A percentile compares a stretch with the other conserved stretches of the same genome.
These are phyloP conservation scores for Meteorus cinctellus DNA, from an alignment of 2,888 invertebrate species.

Conservation along the genomic window DNA sequence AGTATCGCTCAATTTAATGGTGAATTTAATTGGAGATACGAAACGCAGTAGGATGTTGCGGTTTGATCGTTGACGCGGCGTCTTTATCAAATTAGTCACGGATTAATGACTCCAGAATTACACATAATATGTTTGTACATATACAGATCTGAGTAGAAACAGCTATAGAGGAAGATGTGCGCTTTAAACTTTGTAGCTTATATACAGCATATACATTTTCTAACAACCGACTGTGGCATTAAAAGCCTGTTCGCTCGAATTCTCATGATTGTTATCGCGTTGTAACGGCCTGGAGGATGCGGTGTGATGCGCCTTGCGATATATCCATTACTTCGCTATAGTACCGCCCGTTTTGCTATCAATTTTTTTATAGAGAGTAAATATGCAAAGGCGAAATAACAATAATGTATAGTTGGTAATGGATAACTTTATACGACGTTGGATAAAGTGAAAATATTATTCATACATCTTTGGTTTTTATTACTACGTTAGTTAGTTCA, in stretches of 20 bases:
- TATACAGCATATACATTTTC: constrained; percentile 14
- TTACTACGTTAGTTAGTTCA: background rate
- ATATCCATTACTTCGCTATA: constrained; percentile 5
- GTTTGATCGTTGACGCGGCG: constrained; percentile 35
- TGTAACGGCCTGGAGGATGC: constrained; percentile 32
- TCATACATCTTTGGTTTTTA: background rate
- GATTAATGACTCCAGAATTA: constrained; percentile 49
- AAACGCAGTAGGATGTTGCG: constrained; percentile 36
- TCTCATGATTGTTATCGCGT: constrained; percentile 44
- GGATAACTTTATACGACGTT: background rate
- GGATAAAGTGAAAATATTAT: background rate
- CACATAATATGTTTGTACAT: constrained; percentile 21
- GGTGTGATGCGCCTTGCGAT: constrained; percentile 15
- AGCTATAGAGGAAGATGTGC: background rate
- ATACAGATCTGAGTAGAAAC: background rate
- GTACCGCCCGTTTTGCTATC: constrained; percentile 3
- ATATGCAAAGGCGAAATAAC: constrained; percentile 16
- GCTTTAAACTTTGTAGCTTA: constrained; percentile 27
- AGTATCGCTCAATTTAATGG: constrained; percentile 1
- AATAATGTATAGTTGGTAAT: constrained; percentile 15
- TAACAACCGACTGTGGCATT: constrained; percentile 29
- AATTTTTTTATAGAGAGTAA: constrained; percentile 21
- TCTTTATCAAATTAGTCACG: constrained; percentile 51
- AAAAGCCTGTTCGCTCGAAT: constrained; percentile 34
- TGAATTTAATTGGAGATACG: constrained; percentile 37